A percentile compares a stretch with the other conserved stretches of the same genome.
phyloP scores from a whole-genome alignment of 1,140 invertebrate species.

The Heterodera schachtii region DNA sequence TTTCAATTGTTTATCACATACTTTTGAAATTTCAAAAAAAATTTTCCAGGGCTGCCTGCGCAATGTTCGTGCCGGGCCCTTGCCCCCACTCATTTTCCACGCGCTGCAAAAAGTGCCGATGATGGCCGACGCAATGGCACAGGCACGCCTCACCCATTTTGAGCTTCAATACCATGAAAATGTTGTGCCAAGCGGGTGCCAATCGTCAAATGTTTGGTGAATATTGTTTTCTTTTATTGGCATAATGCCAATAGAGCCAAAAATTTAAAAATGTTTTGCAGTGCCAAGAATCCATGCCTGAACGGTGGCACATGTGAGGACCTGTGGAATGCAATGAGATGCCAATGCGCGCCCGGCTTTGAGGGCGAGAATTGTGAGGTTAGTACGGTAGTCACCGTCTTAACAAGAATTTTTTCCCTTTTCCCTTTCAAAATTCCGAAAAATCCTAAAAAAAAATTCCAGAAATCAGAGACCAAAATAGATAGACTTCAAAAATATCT shows the following conservation, averaged over 20 bases:
- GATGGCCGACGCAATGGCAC: neutral
- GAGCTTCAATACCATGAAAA: slow-evolving; percentile 25
- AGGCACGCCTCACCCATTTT: slow-evolving; percentile 28
- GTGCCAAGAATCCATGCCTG: slow-evolving; percentile 44
- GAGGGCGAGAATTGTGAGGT: slow-evolving; percentile 54
- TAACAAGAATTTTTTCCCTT: no score
- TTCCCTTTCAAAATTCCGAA: no score
- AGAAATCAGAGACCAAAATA: no score
- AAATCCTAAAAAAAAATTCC: no score
- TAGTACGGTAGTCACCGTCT: no score
- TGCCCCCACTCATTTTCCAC: slow-evolving; percentile 85
- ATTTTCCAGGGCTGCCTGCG: slow-evolving; percentile 82
- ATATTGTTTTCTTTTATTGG: neutral
- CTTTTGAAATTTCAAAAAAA: no score
- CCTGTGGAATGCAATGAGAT: slow-evolving; percentile 52
- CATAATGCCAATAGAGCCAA: neutral
- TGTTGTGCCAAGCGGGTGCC: slow-evolving; percentile 3
- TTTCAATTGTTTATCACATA: no score
- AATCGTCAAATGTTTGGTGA: slow-evolving; percentile 20
- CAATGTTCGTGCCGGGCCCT: slow-evolving; percentile 81
- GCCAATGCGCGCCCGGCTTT: slow-evolving; percentile 55
- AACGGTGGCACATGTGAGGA: slow-evolving; percentile 58
- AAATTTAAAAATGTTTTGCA: slow-evolving; percentile 37
- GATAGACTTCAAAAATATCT: no score
- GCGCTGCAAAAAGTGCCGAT: slow-evolving; percentile 18